Percentiles rank a stretch among this genome's conserved stretches.
phyloP scores from a whole-genome alignment of 2,797 vertebrate genomes.

The Huso huso region DNA sequence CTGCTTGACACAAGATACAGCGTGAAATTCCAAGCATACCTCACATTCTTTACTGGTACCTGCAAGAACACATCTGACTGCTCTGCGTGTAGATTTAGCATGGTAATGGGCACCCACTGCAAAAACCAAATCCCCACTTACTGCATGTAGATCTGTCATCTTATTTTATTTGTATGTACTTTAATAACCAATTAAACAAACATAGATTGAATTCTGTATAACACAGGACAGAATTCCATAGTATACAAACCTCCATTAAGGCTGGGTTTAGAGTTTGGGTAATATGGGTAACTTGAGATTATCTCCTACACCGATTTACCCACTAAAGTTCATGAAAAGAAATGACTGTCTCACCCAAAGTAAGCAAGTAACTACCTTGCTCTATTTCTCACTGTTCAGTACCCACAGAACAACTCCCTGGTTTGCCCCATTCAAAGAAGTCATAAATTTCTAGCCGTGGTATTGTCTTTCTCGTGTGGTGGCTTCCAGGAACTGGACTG shows the following conservation, averaged over 20 bases:
- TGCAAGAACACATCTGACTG: conserved; percentile 14
- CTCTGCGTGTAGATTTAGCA: neutral
- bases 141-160: neutral
- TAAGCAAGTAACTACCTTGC: neutral
- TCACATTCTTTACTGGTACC: conserved; percentile 10
- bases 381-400: neutral
- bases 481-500: neutral
- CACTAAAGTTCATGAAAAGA: no score
- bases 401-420: neutral
- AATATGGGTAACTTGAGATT: no score
- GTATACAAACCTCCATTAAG: neutral
- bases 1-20: conserved; percentile 5
- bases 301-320: no score
- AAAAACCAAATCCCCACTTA: neutral
- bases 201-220: neutral
- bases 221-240: no score
- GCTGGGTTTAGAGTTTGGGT: neutral
- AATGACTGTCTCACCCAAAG: neutral
- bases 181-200: neutral
- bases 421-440: neutral
- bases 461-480: neutral
- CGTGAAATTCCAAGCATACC: neutral
- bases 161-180: conserved; percentile 3
- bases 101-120: neutral
- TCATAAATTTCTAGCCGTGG: neutral